Evolutionary conservation across 2,797 vertebrate species (phyloP).

Genomic region (Hirundo rustica): DNA sequence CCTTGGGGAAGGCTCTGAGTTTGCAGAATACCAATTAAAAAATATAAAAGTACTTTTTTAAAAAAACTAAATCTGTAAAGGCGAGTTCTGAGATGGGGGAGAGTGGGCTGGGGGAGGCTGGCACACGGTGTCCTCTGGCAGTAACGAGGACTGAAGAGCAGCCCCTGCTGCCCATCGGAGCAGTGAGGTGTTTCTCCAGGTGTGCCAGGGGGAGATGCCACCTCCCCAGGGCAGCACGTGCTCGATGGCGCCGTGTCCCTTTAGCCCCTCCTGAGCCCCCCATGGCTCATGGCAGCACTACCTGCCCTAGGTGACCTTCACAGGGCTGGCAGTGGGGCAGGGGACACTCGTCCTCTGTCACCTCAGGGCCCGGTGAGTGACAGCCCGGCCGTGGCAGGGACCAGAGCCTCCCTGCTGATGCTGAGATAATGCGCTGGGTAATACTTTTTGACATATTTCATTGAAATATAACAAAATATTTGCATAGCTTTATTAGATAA

Average conservation of each 20-base stretch:
- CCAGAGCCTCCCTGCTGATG: background rate
- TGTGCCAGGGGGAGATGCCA: background rate
- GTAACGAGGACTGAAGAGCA: background rate
- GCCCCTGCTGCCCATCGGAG: background rate
- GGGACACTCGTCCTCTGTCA: background rate
- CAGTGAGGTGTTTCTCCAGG: background rate
- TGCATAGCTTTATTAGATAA: slow-evolving; percentile 80
- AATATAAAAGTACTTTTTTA: slow-evolving; percentile 10
- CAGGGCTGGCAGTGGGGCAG: fast-evolving
- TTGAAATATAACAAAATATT: slow-evolving; percentile 81
- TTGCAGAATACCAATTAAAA: slow-evolving; percentile 57
- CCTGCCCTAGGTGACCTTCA: background rate
- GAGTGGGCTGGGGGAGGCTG: background rate
- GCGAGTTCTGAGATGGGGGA: background rate
- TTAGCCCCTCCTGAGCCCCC: background rate
- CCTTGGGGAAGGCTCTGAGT: slow-evolving; percentile 18
- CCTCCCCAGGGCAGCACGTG: fast-evolving
- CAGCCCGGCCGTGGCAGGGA: background rate
- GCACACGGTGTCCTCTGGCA: background rate
- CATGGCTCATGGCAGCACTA: fast-evolving
- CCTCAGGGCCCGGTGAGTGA: background rate
- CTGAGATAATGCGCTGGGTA: slow-evolving; percentile 63
- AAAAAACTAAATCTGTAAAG: background rate
- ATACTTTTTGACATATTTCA: slow-evolving; percentile 75
- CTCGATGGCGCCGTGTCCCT: fast-evolving